Evolutionary conservation across 2,113 vertebrate genomes (phyloP).

Genomic region (Telmatochromis sp.): DNA sequence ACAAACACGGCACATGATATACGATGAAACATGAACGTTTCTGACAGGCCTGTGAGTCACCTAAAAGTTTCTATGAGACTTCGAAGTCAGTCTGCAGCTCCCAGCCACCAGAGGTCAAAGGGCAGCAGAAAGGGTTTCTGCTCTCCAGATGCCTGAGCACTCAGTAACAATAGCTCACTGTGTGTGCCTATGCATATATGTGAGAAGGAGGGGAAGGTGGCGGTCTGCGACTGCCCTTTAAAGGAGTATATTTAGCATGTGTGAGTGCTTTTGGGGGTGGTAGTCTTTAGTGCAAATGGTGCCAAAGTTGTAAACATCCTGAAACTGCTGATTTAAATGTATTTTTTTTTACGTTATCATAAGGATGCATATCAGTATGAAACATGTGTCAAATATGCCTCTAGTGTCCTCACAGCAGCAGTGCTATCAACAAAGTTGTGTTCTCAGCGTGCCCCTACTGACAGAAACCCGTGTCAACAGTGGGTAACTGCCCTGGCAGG

Average conservation of each 20-base stretch:
- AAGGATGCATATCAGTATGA: background rate
- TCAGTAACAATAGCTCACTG: constrained; percentile 63
- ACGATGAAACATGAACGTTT: constrained; percentile 1
- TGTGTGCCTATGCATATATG: constrained; percentile 27
- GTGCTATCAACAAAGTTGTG: constrained; percentile 4
- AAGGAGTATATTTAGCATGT: constrained; percentile 45
- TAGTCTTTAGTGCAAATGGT: background rate
- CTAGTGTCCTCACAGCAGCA: background rate
- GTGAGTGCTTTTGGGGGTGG: background rate
- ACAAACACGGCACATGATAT: background rate
- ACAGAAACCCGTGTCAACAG: constrained; percentile 46
- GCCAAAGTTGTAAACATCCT: constrained; percentile 25
- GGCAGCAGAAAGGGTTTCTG: constrained; percentile 51
- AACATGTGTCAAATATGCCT: constrained; percentile 9
- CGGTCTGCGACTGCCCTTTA: constrained; percentile 14
- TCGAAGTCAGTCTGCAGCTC: constrained; percentile 34
- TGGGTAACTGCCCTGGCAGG: constrained; percentile 20
- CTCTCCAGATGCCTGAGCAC: constrained; percentile 61
- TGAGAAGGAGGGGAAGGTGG: constrained; percentile 2
- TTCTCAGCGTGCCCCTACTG: constrained; percentile 5
- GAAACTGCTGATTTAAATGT: background rate
- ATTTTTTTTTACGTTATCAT: background rate
- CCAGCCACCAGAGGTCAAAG: constrained; percentile 45
- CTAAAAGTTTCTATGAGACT: constrained; percentile 33
- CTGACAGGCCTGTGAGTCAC: constrained; percentile 21